These are phyloP conservation scores for Chrysopilus asiliformis DNA, from an alignment of 2,888 invertebrate genomes.

Conservation along the genomic window DNA sequence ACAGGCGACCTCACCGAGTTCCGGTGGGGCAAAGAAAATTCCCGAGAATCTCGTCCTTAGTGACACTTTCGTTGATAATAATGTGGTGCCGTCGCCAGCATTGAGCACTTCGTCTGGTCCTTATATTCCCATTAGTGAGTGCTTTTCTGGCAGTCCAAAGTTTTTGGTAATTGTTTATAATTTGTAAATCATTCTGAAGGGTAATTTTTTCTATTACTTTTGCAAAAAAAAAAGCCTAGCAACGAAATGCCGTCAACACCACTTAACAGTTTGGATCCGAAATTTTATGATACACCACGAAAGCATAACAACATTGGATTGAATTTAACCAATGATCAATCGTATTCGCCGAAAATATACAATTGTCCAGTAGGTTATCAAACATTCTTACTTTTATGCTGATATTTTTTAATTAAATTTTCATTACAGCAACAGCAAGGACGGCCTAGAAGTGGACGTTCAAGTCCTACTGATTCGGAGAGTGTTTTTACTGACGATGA, in stretches of 20 bases:
- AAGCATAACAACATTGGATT: slow-evolving; percentile 35
- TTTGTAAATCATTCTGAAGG: neutral
- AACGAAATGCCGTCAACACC: slow-evolving; percentile 28
- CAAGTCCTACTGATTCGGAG: slow-evolving; percentile 53
- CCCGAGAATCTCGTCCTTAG: slow-evolving; percentile 34
- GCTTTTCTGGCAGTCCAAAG: slow-evolving; percentile 63
- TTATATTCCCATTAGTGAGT: slow-evolving; percentile 86
- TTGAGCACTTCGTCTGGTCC: slow-evolving; percentile 61
- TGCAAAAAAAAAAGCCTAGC: slow-evolving; percentile 15
- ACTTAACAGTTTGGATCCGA: slow-evolving; percentile 39
- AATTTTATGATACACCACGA: slow-evolving; percentile 40
- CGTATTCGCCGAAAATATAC: slow-evolving; percentile 35
- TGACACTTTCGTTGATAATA: slow-evolving; percentile 26
- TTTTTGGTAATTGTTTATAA: slow-evolving; percentile 19
- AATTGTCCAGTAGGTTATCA: slow-evolving; percentile 30
- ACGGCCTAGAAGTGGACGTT: slow-evolving; percentile 25
- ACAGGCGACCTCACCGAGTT: slow-evolving; percentile 18
- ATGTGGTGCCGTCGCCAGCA: slow-evolving; percentile 45
- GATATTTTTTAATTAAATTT: neutral
- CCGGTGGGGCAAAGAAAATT: slow-evolving; percentile 30
- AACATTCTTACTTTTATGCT: neutral
- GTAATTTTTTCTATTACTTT: neutral
- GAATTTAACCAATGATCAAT: slow-evolving; percentile 36
- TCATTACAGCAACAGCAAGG: slow-evolving; percentile 25
- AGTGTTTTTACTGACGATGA: slow-evolving; percentile 59